Conservation (phyloP, 2,797 vertebrate species). For the Enteromius viviparus region DNA sequence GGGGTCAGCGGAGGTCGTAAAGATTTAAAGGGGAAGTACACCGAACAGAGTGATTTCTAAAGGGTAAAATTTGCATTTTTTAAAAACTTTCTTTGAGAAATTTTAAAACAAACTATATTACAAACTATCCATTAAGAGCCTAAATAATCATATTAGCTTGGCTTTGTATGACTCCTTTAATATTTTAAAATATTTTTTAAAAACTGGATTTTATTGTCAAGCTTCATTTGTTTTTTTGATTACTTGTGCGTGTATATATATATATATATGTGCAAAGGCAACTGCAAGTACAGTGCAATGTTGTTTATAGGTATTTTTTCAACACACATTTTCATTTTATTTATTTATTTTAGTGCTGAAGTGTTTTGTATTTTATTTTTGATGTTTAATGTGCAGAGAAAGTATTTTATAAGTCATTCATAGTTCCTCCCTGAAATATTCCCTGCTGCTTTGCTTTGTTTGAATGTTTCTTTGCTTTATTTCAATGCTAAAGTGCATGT, state of each 20-base stretch:
- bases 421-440: not conserved
- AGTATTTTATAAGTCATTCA: not conserved
- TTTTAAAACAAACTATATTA: too few species aligned
- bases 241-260: not conserved
- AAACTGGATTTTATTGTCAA: not conserved
- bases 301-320: not conserved
- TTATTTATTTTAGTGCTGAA: not conserved
- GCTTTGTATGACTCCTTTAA: too few species aligned
- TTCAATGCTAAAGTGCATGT: not conserved
- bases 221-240: not conserved
- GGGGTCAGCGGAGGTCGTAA: too few species aligned
- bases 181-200: too few species aligned
- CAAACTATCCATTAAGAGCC: too few species aligned
- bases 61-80: too few species aligned
- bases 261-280: not conserved
- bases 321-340: not conserved
- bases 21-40: too few species aligned
- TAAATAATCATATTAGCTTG: too few species aligned
- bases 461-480: not conserved
- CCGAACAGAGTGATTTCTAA: too few species aligned
- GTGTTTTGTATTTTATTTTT: not conserved
- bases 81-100: too few species aligned
- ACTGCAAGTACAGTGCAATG: not conserved
- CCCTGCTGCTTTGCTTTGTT: not conserved
- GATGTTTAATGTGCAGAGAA: not conserved